Evolutionary conservation across 2,797 vertebrate genomes (phyloP).

Genomic region (Coregonus ussuriensis): DNA sequence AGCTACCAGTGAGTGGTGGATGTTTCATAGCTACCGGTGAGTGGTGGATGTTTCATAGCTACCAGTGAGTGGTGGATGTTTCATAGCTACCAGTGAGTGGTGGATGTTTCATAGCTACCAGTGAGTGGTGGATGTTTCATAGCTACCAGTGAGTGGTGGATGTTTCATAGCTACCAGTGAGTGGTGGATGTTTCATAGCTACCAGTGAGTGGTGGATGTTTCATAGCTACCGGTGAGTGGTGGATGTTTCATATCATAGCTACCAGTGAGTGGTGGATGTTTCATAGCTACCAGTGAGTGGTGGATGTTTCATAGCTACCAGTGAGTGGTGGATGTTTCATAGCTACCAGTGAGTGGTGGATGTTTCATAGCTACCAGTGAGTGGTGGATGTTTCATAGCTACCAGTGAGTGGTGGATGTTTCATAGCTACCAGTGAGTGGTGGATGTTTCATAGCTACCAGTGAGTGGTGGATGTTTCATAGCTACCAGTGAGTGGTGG

Average conservation of each 20-base stretch:
- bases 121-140: background rate
- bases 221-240: background rate
- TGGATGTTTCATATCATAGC: background rate
- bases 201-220: background rate
- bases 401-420: background rate
- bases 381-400: background rate
- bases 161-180: background rate
- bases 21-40: background rate
- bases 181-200: background rate
- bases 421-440: background rate
- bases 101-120: background rate
- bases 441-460: background rate
- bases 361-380: background rate
- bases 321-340: background rate
- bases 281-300: background rate
- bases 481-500: background rate
- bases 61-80: background rate
- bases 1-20: background rate
- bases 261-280: background rate
- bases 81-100: background rate
- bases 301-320: background rate
- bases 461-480: background rate
- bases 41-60: background rate
- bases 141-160: background rate
- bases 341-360: background rate